A percentile compares a stretch with the other conserved stretches of the same genome.
Conservation (phyloP, 2,888 invertebrate species). For the Frankliniella intonsa region DNA sequence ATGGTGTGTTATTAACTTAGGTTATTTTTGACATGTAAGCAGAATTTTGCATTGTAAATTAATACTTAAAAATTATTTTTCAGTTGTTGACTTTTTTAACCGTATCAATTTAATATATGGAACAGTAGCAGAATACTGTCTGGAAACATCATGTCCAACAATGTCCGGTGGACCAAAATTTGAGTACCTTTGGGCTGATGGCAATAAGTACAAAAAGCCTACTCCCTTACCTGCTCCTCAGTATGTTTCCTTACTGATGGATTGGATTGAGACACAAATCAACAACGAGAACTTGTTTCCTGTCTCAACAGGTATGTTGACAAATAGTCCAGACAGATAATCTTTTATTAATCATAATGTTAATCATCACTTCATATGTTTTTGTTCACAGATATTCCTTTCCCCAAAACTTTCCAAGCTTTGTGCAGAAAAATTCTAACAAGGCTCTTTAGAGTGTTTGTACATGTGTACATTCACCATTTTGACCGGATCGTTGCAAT, state of each 20-base stretch:
- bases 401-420: conserved; percentile 75
- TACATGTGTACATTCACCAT: conserved; percentile 92
- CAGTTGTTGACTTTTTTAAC: conserved; percentile 92
- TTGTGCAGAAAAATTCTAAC: conserved; percentile 83
- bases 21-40: background rate
- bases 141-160: conserved; percentile 74
- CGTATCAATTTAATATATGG: conserved; percentile 89
- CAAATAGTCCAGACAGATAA: background rate
- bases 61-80: conserved; percentile 41
- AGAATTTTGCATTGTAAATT: background rate
- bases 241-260: conserved; percentile 79
- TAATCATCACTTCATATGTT: conserved; percentile 30
- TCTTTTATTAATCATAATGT: conserved; percentile 1
- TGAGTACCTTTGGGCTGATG: conserved; percentile 89
- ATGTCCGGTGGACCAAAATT: conserved; percentile 88
- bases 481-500: conserved; percentile 83
- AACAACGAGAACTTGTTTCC: conserved; percentile 85
- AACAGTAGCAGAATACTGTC: conserved; percentile 80
- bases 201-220: conserved; percentile 68
- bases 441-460: conserved; percentile 82
- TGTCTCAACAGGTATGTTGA: conserved; percentile 60
- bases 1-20: conserved; percentile 57
- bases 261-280: conserved; percentile 87
- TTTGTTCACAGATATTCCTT: conserved; percentile 65
- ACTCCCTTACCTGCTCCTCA: conserved; percentile 76